phyloP scores from a whole-genome alignment of 2,113 vertebrate species.

The Silurus glanis region DNA sequence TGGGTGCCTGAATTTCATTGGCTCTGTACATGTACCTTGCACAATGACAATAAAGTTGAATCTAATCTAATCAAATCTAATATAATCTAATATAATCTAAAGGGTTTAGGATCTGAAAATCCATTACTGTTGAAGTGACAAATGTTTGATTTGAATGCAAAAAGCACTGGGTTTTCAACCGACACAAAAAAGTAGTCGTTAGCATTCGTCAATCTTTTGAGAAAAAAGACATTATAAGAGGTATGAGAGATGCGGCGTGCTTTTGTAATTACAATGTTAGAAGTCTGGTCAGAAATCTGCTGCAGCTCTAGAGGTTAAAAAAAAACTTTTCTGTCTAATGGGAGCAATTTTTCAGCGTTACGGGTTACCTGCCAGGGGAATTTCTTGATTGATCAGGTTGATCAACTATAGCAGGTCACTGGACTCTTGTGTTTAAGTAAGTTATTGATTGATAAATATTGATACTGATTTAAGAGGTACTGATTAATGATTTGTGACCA shows the following conservation, averaged over 20 bases:
- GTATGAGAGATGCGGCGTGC: not conserved
- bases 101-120: not conserved
- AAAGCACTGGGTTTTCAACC: not conserved
- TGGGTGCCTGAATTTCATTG: not conserved
- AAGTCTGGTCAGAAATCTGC: not conserved
- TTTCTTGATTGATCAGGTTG: constrained; percentile 31
- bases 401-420: constrained; percentile 25
- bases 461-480: not conserved
- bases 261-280: not conserved
- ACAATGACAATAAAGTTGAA: too few relatives aligned
- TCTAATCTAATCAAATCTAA: too few relatives aligned
- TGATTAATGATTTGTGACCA: constrained; percentile 24
- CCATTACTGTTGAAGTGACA: not conserved
- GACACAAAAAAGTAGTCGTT: not conserved
- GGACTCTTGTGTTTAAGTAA: constrained; percentile 28
- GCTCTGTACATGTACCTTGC: too few relatives aligned
- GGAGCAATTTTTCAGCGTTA: constrained; percentile 8
- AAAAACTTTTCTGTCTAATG: not conserved
- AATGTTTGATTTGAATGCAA: not conserved
- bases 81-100: too few relatives aligned
- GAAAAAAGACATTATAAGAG: not conserved
- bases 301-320: not conserved
- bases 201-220: not conserved
- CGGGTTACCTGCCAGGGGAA: constrained; percentile 28
- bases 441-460: constrained; percentile 29